Percentiles rank a stretch among this genome's conserved stretches.
These are phyloP conservation scores for Rhinophrynus dorsalis DNA, from an alignment of 2,797 vertebrate species.

Conservation along the genomic window DNA sequence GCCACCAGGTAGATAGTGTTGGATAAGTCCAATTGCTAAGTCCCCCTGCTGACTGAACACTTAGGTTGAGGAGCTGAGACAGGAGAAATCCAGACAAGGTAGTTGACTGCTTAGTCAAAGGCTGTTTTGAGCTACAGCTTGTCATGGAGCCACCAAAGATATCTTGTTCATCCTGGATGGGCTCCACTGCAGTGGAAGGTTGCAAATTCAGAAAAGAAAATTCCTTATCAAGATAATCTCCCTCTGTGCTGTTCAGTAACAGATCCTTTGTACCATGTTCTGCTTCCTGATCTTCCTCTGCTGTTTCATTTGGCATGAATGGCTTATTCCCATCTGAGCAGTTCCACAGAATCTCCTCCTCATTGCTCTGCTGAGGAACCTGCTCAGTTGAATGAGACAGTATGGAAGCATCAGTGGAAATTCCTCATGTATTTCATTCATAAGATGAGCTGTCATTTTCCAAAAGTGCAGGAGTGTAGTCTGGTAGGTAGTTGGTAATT, in stretches of 20 bases:
- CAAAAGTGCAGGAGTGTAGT: constrained; percentile 80
- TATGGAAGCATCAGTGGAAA: constrained; percentile 69
- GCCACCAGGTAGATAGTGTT: too few relatives aligned
- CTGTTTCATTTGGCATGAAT: too few relatives aligned
- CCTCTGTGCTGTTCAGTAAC: constrained; percentile 63
- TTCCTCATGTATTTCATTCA: constrained; percentile 72
- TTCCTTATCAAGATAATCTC: constrained; percentile 71
- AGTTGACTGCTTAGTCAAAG: constrained; percentile 55
- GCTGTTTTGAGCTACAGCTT: constrained; percentile 22
- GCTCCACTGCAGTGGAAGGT: constrained; percentile 68
- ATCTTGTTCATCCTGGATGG: constrained; percentile 69
- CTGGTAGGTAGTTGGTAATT: constrained; percentile 77
- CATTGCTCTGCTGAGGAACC: too few relatives aligned
- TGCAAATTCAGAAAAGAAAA: constrained; percentile 80
- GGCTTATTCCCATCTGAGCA: too few relatives aligned
- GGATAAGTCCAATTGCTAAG: too few relatives aligned
- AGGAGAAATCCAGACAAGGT: constrained; percentile 75
- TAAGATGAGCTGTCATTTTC: constrained; percentile 77
- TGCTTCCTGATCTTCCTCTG: too few relatives aligned
- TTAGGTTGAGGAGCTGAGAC: constrained; percentile 84
- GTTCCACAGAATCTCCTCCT: too few relatives aligned
- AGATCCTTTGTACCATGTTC: constrained; percentile 57
- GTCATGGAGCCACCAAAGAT: constrained; percentile 65
- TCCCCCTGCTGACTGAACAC: constrained; percentile 71
- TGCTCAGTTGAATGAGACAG: too few relatives aligned